Conservation (phyloP, 2,888 invertebrate genomes). For the Agelastica alni region DNA sequence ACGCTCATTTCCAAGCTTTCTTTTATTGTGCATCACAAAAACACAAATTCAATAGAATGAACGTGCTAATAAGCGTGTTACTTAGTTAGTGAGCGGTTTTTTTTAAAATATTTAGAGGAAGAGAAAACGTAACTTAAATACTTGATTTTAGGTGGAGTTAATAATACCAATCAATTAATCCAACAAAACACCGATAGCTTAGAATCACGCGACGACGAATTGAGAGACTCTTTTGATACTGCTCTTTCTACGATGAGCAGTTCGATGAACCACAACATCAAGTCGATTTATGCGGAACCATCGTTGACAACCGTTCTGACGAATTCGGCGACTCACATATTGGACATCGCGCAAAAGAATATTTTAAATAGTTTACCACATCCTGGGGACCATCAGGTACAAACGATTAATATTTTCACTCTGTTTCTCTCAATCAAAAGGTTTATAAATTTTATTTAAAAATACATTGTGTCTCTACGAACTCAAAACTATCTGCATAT, state of each 20-base stretch:
- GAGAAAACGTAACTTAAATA: too few species aligned
- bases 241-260: slow-evolving; percentile 58
- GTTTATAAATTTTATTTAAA: too few species aligned
- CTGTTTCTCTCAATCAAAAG: too few species aligned
- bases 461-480: too few species aligned
- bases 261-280: slow-evolving; percentile 53
- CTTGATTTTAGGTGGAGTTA: slow-evolving; percentile 43
- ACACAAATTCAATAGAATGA: too few species aligned
- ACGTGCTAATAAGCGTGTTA: too few species aligned
- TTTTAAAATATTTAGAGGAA: too few species aligned
- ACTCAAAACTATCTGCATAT: too few species aligned
- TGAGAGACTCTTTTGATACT: slow-evolving; percentile 63
- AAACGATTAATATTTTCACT: too few species aligned
- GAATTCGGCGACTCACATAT: slow-evolving; percentile 34
- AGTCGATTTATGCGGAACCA: slow-evolving; percentile 37
- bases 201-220: slow-evolving; percentile 62
- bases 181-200: slow-evolving; percentile 60
- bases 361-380: slow-evolving; percentile 30
- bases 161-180: slow-evolving; percentile 47
- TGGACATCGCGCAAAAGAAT: slow-evolving; percentile 33
- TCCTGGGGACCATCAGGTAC: slow-evolving; percentile 33
- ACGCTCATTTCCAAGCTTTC: too few species aligned
- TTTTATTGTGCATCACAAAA: too few species aligned
- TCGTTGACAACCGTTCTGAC: slow-evolving; percentile 4
- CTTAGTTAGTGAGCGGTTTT: not conserved